Base-by-base conservation (phyloP, 2,888 invertebrate genomes). In the Leuctra nigra region DNA sequence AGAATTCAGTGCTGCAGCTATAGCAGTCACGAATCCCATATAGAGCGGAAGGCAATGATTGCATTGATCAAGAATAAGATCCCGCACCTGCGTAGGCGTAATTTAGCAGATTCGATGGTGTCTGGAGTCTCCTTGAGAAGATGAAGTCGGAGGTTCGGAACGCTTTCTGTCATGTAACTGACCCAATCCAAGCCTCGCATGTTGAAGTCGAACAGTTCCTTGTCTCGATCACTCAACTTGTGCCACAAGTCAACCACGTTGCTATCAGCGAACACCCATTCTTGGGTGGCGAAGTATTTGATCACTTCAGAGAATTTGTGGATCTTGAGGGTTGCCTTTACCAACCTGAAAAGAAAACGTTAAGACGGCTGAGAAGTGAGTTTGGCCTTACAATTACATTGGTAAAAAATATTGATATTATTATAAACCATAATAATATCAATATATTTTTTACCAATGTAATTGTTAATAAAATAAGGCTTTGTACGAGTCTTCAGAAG, bases 231-330 rank as follows among this genome's bases (percentile, higher is more conserved):
- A 47, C 62, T 63, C 56, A 70, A 61, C 23, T 63, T 62, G 14
- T 66, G 65, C 60, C 64, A 66, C 20, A 72, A 63, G 20, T 63
- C 62, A 16, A 66, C 58, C 29, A 68, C 64, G 60, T 72, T 71
- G 35, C 66, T 65, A 36, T 66, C 67, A 33, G 63, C 61, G 62
- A 72, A 72, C 25, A 63, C 64, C 77, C 77, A 78, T 46, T 74
- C 70, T 54, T 73, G 70, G 29, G 71, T 69, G 50, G 75, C 76
- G 66, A 78, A 78, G 66, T 72, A 77, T 54, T 73, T 69, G 56
- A 78, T 64, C 1, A 70, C 70, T 54, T 68, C 68, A 56, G 75
- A 68, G 7, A 75, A 71, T 60, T 70, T 68, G 60, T 74, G 73
- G 54, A 77, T 69, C 59, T 72, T 72, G 59, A 68, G 69, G 63